A percentile compares a stretch with the other conserved stretches of the same genome.
Conservation (phyloP, 2,797 vertebrate genomes). For the Neostethus bicornis region DNA sequence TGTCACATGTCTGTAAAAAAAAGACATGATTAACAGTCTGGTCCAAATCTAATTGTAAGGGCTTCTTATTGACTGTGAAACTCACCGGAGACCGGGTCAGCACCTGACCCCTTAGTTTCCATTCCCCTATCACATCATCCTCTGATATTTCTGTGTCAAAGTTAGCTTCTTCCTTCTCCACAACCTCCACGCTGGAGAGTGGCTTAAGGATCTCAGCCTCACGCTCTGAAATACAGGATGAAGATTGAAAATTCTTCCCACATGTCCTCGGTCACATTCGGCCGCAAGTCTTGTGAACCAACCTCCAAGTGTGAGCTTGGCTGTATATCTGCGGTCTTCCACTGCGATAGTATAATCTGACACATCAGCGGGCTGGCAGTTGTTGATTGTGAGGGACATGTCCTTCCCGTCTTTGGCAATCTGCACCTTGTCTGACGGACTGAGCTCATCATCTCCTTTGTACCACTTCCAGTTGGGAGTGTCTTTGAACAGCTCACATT, state of each 20-base stretch:
- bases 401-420: conserved; percentile 87
- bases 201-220: conserved; percentile 93
- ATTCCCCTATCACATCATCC: conserved; percentile 89
- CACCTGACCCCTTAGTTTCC: conserved; percentile 93
- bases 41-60: too few relatives aligned
- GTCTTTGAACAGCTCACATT: conserved; percentile 89
- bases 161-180: conserved; percentile 93
- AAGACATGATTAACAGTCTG: too few relatives aligned
- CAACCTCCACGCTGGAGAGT: conserved; percentile 88
- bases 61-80: background rate
- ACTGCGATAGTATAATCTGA: conserved; percentile 90
- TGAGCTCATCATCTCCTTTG: conserved; percentile 91
- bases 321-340: conserved; percentile 91
- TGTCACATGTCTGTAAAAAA: conserved; percentile 88
- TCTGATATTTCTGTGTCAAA: conserved; percentile 96
- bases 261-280: rapidly evolving
- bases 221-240: conserved; percentile 81
- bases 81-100: conserved; percentile 88
- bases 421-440: conserved; percentile 90
- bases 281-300: background rate
- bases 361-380: conserved; percentile 87
- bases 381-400: conserved; percentile 87
- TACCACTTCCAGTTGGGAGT: conserved; percentile 95
- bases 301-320: conserved; percentile 96
- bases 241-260: background rate